Base-by-base conservation (phyloP, 2,113 vertebrate genomes). In the Amblyopsis rosae region DNA sequence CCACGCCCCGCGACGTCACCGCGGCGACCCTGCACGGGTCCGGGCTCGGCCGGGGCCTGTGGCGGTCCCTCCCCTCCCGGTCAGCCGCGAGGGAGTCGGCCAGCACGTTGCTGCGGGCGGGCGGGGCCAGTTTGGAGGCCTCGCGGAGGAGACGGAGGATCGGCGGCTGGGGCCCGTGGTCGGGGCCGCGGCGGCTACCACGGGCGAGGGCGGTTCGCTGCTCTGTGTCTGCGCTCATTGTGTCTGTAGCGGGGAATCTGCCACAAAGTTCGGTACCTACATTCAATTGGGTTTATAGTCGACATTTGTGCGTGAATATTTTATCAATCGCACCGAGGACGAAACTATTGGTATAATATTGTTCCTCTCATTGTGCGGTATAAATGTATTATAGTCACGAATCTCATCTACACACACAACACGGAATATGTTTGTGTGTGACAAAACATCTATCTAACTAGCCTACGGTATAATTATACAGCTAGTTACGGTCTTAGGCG, bases 101-200 rank as follows among this genome's bases (percentile, higher is more conserved):
- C 26, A 26, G 26, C 26, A 26, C 26, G 26, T 26, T 26, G 26
- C 26, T 26, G 26, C 26, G 26, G 33, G 55, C 45, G 2, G 91
- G 86, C 15, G 87, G 66, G 0, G 77, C 73, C 4, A 92, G 80
- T 51, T 88, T 93, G 8, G 92, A 90, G 17, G 91, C 91, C 79
- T 94, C 94, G 66, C 89, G 92, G 49, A 94, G 85, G 64, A 94
- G 91, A 71, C 87, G 86, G 33, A 93, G 73, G 54, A 93, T 87
- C 2, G 88, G 82, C 59, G 89, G 88, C 59, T 75, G 77, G 0
- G 90, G 74, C 16, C 64, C 76, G 33, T 60, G 66, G 19, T 41
- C n/a, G n/a, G n/a, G 41, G 62, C 13, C 32, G 16, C 77, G 59
- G 26, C 2, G 26, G 26, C 3, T 26, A 26, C 26, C 26, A 1